Conservation (phyloP, 2,888 invertebrate species). For the Colostygia pectinataria region DNA sequence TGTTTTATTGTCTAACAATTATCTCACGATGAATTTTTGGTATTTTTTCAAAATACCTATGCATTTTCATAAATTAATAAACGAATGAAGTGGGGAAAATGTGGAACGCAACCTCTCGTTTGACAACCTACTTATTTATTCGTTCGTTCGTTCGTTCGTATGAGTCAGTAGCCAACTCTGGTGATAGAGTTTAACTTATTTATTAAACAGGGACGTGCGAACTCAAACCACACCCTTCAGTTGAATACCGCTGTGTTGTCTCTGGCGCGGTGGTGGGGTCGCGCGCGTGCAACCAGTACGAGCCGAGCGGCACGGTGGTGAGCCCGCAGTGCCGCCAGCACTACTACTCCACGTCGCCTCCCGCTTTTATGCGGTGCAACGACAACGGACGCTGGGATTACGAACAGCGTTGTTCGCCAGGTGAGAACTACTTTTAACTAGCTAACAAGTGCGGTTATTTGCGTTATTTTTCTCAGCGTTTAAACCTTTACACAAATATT, state of each 20-base stretch:
- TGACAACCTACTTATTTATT: neutral
- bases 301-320: constrained; percentile 23
- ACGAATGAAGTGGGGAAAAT: too few species aligned
- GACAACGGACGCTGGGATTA: constrained; percentile 28
- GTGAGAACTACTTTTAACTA: constrained; percentile 31
- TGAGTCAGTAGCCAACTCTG: too few species aligned
- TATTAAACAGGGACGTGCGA: constrained; percentile 21
- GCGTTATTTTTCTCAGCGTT: too few species aligned
- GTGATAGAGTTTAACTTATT: neutral
- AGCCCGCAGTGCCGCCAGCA: constrained; percentile 26
- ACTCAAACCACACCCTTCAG: constrained; percentile 20
- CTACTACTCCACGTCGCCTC: constrained; percentile 25
- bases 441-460: too few species aligned
- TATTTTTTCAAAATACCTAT: too few species aligned
- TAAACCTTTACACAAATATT: too few species aligned
- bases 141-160: too few species aligned
- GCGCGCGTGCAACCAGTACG: constrained; percentile 19
- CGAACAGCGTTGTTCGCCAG: constrained; percentile 23
- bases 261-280: constrained; percentile 17
- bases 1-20: too few species aligned
- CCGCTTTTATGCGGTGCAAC: constrained; percentile 23
- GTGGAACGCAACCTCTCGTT: too few species aligned
- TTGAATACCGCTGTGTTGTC: constrained; percentile 30
- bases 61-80: too few species aligned
- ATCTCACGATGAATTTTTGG: too few species aligned